phyloP scores from a whole-genome alignment of 2,888 invertebrate genomes.

The Andrena camellia region DNA sequence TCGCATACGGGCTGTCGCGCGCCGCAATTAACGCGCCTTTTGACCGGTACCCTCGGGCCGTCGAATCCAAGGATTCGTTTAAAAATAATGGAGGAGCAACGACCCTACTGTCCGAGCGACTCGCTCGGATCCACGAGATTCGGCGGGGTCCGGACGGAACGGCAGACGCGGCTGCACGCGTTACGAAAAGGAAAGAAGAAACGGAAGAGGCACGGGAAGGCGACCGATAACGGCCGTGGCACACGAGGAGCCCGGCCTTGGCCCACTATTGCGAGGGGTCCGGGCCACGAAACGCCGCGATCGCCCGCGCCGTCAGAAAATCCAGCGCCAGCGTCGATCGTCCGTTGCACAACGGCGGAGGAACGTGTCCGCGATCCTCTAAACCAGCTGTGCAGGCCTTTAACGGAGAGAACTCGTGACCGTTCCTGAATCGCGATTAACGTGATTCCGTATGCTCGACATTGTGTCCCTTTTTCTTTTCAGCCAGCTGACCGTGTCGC shows the following conservation, averaged over 20 bases:
- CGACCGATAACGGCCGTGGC: slow-evolving; percentile 23
- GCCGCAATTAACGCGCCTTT: slow-evolving; percentile 21
- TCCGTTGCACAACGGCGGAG: slow-evolving; percentile 47
- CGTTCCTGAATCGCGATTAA: slow-evolving; percentile 53
- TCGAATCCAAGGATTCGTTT: neutral
- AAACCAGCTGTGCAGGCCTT: slow-evolving; percentile 11
- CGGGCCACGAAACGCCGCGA: slow-evolving; percentile 12
- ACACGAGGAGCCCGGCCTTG: slow-evolving; percentile 53
- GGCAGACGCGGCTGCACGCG: too few species aligned
- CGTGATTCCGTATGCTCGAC: slow-evolving; percentile 53
- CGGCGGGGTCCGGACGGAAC: too few species aligned
- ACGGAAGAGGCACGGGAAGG: neutral
- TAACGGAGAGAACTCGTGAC: slow-evolving; percentile 48
- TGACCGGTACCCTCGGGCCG: neutral
- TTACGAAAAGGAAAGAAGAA: neutral
- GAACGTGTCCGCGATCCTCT: slow-evolving; percentile 49
- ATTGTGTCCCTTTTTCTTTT: slow-evolving; percentile 25
- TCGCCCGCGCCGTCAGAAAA: slow-evolving; percentile 26
- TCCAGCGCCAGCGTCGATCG: slow-evolving; percentile 33
- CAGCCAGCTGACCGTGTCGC: slow-evolving; percentile 32
- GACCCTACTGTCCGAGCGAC: neutral
- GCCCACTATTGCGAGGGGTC: slow-evolving; percentile 51
- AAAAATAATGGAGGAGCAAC: neutral
- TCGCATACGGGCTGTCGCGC: slow-evolving; percentile 24
- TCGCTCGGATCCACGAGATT: neutral